Conservation (phyloP, 2,113 vertebrate species). For the Larimichthys polyactis region DNA sequence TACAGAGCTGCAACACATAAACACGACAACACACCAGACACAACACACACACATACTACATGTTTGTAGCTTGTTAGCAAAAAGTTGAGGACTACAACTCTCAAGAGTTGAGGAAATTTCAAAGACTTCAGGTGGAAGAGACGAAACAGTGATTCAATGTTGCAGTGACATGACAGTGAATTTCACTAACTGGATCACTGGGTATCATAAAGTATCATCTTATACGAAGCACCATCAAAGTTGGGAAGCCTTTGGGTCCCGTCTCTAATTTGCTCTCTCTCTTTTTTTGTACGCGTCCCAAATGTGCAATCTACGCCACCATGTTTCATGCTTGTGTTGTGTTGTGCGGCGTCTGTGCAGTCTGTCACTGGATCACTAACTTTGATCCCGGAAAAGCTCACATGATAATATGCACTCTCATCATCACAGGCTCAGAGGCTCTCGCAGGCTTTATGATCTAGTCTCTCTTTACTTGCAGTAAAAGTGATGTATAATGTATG, state of each 20-base stretch:
- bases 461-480: neutral
- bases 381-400: constrained; percentile 13
- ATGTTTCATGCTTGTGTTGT: neutral
- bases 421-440: neutral
- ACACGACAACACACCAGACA: neutral
- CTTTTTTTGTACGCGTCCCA: constrained; percentile 16
- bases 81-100: too few relatives aligned
- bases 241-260: neutral
- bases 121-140: constrained; percentile 1
- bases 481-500: too few relatives aligned
- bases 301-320: constrained; percentile 11
- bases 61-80: neutral
- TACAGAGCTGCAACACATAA: constrained; percentile 15
- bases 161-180: neutral
- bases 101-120: neutral
- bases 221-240: constrained; percentile 37
- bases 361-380: constrained; percentile 19
- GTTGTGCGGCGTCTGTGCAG: neutral
- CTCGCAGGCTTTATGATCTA: neutral
- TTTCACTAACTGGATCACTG: constrained; percentile 7
- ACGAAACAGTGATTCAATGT: neutral
- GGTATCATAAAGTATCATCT: neutral
- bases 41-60: neutral
- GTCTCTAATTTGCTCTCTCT: constrained; percentile 25
- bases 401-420: constrained; percentile 18